Evolutionary conservation across 2,113 vertebrate species (phyloP).

Genomic region (Rallus limicola): DNA sequence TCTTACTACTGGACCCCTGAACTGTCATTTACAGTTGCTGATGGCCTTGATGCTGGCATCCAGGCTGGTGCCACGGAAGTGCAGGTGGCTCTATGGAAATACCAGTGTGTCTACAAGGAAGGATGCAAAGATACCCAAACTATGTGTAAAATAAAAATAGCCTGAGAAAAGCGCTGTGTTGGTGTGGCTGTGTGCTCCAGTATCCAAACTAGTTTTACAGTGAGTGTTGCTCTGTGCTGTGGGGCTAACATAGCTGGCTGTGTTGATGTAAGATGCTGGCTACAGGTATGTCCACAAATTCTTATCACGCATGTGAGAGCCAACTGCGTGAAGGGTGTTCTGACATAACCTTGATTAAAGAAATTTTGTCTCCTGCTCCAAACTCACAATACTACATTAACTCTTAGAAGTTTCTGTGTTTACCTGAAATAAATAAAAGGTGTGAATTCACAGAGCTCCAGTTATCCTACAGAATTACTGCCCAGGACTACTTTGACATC

Average conservation of each 20-base stretch:
- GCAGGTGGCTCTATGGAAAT: accelerated
- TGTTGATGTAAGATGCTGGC: background rate
- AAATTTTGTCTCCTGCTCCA: background rate
- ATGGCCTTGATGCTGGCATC: background rate
- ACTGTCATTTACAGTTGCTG: background rate
- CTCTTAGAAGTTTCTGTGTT: background rate
- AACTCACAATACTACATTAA: background rate
- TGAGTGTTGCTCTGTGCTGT: accelerated
- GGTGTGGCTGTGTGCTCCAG: background rate
- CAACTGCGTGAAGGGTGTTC: background rate
- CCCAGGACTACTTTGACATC: background rate
- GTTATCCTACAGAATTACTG: background rate
- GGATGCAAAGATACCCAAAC: background rate
- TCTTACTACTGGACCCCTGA: background rate
- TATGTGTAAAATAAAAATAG: background rate
- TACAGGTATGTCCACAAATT: background rate
- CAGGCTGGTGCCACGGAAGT: background rate
- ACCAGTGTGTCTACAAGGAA: background rate
- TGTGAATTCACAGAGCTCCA: background rate
- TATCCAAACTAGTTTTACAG: background rate
- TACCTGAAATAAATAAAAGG: background rate
- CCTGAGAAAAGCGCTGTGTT: background rate
- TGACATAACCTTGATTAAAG: background rate
- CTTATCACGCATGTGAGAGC: background rate
- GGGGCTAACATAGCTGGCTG: background rate